Conservation (phyloP, 2,113 vertebrate species). For the Eulemur rufifrons region DNA sequence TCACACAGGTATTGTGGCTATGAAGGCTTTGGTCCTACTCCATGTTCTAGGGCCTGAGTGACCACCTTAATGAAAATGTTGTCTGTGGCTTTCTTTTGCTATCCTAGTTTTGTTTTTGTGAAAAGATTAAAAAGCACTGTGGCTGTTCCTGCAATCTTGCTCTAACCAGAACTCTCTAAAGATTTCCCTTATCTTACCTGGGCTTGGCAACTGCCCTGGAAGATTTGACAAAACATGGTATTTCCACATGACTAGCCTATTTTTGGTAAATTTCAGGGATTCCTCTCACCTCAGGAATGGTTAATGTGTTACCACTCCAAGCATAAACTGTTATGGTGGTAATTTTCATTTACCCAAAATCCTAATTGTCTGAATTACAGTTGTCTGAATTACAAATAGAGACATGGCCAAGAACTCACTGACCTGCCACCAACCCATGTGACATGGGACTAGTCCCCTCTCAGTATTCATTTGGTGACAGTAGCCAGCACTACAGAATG, state of each 20-base stretch:
- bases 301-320: background rate
- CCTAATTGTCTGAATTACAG: too few relatives aligned
- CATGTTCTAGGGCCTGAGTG: background rate
- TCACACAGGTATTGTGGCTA: too few relatives aligned
- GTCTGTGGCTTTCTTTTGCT: background rate
- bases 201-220: background rate
- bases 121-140: background rate
- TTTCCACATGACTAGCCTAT: background rate
- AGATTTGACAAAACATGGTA: background rate
- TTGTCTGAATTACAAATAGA: background rate
- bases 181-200: background rate
- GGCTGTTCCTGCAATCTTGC: background rate
- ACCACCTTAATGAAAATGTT: background rate
- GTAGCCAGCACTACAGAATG: background rate
- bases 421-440: background rate
- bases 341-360: background rate
- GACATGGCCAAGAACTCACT: background rate
- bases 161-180: background rate
- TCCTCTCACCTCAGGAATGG: background rate
- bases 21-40: background rate
- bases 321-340: background rate
- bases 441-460: background rate
- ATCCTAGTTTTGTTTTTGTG: background rate
- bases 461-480: background rate
- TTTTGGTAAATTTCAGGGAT: background rate